A percentile compares a stretch with the other conserved stretches of the same genome.
phyloP scores from a whole-genome alignment of 2,888 invertebrate genomes.

The Aphidoletes aphidimyza region DNA sequence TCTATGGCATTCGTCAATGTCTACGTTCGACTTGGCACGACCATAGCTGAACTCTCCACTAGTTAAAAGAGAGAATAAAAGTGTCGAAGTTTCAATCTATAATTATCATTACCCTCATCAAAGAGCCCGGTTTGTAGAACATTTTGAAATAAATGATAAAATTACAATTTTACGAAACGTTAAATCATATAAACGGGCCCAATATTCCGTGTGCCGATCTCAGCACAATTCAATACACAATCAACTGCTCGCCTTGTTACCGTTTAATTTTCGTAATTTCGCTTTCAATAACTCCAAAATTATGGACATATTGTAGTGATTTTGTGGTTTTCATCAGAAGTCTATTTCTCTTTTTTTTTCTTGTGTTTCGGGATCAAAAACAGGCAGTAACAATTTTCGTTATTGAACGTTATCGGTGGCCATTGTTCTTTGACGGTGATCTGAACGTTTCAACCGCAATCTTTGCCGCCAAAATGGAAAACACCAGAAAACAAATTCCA shows the following conservation, averaged over 20 bases:
- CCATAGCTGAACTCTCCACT: no score
- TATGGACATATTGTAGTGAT: background rate
- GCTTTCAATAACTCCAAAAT: background rate
- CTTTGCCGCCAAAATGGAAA: constrained; percentile 6
- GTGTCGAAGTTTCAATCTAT: constrained; percentile 31
- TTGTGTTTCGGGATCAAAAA: background rate
- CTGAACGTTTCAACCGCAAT: constrained; percentile 36
- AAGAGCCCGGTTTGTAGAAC: background rate
- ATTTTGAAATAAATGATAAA: constrained; percentile 4
- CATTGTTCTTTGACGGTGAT: constrained; percentile 42
- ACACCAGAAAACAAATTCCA: background rate
- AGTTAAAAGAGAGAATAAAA: background rate
- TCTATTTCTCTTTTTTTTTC: background rate
- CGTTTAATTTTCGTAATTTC: background rate
- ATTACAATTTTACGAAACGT: background rate
- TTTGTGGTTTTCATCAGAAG: constrained; percentile 34
- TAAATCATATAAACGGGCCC: background rate
- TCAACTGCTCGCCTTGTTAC: background rate
- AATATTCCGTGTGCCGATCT: background rate
- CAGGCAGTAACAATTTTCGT: no score
- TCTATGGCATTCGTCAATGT: no score
- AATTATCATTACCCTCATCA: constrained; percentile 44
- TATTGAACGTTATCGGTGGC: constrained; percentile 9
- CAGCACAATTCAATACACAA: background rate
- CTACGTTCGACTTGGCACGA: no score